Evolutionary conservation across 2,888 invertebrate genomes (phyloP).

Genomic region (Hymenopus coronatus): DNA sequence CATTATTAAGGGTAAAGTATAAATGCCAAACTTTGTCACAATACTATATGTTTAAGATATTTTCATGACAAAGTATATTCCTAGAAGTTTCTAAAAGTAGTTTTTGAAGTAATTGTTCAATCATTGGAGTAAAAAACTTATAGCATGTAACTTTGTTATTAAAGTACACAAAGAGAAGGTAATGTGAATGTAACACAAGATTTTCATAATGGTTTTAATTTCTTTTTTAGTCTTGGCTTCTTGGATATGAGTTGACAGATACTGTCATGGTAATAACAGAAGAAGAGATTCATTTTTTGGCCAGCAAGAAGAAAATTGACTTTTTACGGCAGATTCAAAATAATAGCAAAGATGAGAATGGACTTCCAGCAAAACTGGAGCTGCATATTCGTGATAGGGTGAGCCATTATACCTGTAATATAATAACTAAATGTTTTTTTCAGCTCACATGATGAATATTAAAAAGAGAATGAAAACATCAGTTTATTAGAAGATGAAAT

Average conservation of each 20-base stretch:
- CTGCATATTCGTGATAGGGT: constrained; percentile 88
- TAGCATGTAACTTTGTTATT: not conserved
- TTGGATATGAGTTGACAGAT: constrained; percentile 95
- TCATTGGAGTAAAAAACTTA: too few species aligned
- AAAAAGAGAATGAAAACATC: too few species aligned
- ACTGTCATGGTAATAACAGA: constrained; percentile 90
- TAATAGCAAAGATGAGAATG: constrained; percentile 71
- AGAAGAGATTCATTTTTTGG: constrained; percentile 81
- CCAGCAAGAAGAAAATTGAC: constrained; percentile 97
- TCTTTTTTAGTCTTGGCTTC: constrained; percentile 81
- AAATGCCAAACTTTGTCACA: too few species aligned
- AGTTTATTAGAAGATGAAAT: too few species aligned
- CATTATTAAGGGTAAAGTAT: too few species aligned
- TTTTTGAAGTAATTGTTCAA: too few species aligned
- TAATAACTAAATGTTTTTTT: too few species aligned
- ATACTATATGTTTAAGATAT: too few species aligned
- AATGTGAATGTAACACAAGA: too few species aligned
- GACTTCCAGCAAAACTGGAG: constrained; percentile 76
- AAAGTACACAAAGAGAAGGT: not conserved
- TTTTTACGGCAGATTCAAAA: constrained; percentile 88
- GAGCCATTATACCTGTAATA: constrained; percentile 42
- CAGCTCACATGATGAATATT: too few species aligned
- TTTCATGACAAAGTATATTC: too few species aligned
- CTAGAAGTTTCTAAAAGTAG: too few species aligned
- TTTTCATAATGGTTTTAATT: constrained; percentile 31